Conservation (phyloP, 2,797 vertebrate genomes). For the Hydrolagus colliei region DNA sequence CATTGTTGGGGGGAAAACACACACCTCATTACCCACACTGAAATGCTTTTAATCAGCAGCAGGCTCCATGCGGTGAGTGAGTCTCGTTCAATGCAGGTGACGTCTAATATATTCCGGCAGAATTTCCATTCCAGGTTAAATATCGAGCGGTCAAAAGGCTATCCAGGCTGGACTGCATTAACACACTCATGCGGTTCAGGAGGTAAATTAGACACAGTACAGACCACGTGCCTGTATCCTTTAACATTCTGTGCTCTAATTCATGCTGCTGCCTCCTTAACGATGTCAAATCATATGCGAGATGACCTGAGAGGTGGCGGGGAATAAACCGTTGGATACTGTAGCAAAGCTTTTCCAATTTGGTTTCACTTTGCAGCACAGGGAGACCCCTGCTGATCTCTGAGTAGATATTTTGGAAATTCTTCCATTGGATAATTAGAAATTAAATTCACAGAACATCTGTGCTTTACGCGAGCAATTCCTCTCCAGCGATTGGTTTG, state of each 20-base stretch:
- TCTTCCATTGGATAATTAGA: constrained; percentile 1
- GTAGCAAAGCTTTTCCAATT: too few species aligned
- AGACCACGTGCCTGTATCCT: not conserved
- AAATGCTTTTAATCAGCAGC: too few species aligned
- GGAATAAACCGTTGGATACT: too few species aligned
- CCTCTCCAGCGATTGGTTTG: not conserved
- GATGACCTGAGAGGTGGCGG: not conserved
- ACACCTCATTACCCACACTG: too few species aligned
- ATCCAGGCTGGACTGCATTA: too few species aligned
- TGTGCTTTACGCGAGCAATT: not conserved
- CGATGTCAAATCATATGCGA: not conserved
- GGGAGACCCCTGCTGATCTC: too few species aligned
- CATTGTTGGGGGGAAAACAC: not conserved
- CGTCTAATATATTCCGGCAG: too few species aligned
- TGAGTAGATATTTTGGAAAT: too few species aligned
- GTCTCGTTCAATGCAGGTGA: too few species aligned
- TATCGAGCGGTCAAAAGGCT: not conserved
- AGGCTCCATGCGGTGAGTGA: too few species aligned
- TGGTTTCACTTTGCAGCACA: too few species aligned
- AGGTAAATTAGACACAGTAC: not conserved
- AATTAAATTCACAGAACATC: not conserved
- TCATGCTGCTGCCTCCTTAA: not conserved
- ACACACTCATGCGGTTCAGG: not conserved
- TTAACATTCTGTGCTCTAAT: not conserved
- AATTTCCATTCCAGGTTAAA: too few species aligned